phyloP scores from a whole-genome alignment of 2,797 vertebrate genomes.

The Lacerta viridis region DNA sequence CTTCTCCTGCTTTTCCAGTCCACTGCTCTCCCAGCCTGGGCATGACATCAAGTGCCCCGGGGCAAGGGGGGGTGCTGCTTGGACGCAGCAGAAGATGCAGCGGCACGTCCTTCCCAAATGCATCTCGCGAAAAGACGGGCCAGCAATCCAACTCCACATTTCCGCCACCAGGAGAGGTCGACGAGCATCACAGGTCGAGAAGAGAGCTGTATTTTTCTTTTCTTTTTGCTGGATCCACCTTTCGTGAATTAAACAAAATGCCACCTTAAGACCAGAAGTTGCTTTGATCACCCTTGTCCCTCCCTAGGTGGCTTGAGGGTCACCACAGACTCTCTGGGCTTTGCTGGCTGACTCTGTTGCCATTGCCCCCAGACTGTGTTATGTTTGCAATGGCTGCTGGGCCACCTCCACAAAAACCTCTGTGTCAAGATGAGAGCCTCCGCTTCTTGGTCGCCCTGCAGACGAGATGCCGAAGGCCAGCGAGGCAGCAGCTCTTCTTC shows the following conservation, averaged over 20 bases:
- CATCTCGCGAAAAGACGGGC: neutral
- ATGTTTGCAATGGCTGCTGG: neutral
- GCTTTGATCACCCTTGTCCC: too few species aligned
- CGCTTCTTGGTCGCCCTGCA: neutral
- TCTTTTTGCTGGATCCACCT: too few species aligned
- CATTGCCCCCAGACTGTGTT: neutral
- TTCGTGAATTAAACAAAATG: neutral
- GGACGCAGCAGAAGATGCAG: neutral
- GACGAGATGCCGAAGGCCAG: neutral
- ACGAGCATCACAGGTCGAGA: too few species aligned
- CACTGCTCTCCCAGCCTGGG: slow-evolving; percentile 13
- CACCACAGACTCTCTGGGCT: neutral
- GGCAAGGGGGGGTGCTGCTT: neutral
- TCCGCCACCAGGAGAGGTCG: neutral
- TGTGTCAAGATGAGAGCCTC: too few species aligned
- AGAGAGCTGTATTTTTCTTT: neutral
- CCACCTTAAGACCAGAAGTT: too few species aligned
- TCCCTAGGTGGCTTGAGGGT: neutral
- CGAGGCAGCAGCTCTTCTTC: too few species aligned
- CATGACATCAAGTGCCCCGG: neutral
- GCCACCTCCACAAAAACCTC: neutral
- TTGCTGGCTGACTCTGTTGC: neutral
- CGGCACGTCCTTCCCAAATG: neutral
- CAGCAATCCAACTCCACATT: neutral
- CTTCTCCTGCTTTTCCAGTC: slow-evolving; percentile 18